phyloP scores from a whole-genome alignment of 2,888 invertebrate species.

The Aspidapion aeneum region DNA sequence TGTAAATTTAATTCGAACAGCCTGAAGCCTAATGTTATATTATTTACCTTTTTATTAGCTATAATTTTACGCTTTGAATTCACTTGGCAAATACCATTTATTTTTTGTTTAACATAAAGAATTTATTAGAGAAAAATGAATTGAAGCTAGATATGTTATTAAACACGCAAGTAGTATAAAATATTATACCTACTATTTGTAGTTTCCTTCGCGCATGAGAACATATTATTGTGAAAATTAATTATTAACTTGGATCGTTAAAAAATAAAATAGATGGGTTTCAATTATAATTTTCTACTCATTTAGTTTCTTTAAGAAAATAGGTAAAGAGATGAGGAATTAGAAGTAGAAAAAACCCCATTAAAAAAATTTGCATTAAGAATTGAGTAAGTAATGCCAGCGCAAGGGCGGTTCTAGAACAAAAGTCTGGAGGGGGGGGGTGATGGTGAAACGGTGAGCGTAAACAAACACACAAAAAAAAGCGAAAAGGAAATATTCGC shows the following conservation, averaged over 20 bases:
- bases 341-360: too few species aligned
- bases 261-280: too few species aligned
- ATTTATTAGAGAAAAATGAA: not conserved
- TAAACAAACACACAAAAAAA: too few species aligned
- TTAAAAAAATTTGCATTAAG: too few species aligned
- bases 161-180: not conserved
- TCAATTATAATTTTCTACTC: too few species aligned
- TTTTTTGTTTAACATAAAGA: not conserved
- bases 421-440: too few species aligned
- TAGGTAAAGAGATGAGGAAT: too few species aligned
- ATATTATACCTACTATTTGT: not conserved
- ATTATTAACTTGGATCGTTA: not conserved
- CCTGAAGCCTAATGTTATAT: not conserved
- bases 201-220: not conserved
- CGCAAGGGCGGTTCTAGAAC: too few species aligned
- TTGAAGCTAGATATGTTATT: not conserved
- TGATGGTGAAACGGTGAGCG: too few species aligned
- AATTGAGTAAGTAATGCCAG: too few species aligned
- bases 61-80: not conserved
- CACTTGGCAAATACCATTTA: not conserved
- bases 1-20: not conserved
- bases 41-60: not conserved
- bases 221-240: not conserved
- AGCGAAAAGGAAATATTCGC: too few species aligned
- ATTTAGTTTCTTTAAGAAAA: too few species aligned